Evolutionary conservation across 2,888 invertebrate genomes (phyloP), one percentile per base, ranked within the genome.

Genomic region (Latrodectus elegans): DNA sequence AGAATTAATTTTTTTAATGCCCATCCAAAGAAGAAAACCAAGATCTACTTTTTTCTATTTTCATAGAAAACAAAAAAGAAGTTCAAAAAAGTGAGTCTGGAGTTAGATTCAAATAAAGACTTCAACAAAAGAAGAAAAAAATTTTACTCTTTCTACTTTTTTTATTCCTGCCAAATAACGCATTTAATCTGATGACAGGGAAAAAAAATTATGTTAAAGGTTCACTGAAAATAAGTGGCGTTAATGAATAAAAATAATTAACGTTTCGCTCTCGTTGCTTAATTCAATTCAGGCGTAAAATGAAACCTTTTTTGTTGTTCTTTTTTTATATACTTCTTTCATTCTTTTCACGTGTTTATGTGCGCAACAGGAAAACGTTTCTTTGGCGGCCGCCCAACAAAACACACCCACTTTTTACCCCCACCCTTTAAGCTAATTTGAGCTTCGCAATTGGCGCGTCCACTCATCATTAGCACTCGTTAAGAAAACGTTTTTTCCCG

Each of bases 191-290:
- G 86, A 86, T 38, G 38, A 6, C 38, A 38, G 6, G 38, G 4
- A 38, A 38, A 51, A 70, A 76, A 64, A 11, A 14, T 14, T 52
- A 55, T 17, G 55, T 49, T 11, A 17, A 38, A 78, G 70, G 38
- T 38, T 64, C 49, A 64, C 49, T 38, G 11, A 64, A 76, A 86
- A 65, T 81, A 81, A 86, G 52, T 65, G 77, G 70, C 68, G 86
- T 72, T 86, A 86, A 86, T 86, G 86, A 86, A 81, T 72, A 86
- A 86, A 86, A 86, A 86, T 86, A 86, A 86, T 86, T 86, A 86
- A 81, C 76, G 53, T 51, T 49, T 73, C 64, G 77, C 67, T 77
- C 72, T 64, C 81, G 72, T 77, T 22, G n/a, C 67, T 77, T 81
- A 86, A 86, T 86, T 65, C 81, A 86, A 86, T 86, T 72, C 72